Base-by-base conservation (phyloP, 2,113 vertebrate genomes). In the Aphelocoma coerulescens region DNA sequence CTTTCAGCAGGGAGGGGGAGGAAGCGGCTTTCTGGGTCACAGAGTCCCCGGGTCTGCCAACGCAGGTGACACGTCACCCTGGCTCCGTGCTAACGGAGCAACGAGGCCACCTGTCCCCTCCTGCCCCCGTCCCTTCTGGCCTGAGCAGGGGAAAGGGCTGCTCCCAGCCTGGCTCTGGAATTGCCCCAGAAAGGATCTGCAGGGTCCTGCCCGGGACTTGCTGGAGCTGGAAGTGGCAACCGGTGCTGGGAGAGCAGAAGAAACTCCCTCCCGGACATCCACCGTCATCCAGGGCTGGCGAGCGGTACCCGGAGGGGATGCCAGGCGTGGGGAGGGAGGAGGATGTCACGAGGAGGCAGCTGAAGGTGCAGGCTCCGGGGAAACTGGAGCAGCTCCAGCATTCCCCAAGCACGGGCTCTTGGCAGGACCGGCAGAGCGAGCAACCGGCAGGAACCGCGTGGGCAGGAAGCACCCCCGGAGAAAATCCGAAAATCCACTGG, bases 371-470 rank as follows among this genome's bases (percentile, higher is more conserved):
- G 81, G 71, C 62, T 93, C 67, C 0, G 1, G 89, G 81, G 35
- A 52, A 93, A 57, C 81, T 88, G 95, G 96, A 96, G 94, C 92
- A 61, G 75, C 88, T 94, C 94, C 96, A 93, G 90, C 85, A 6
- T 3, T 87, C 35, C 95, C 92, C 57, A 32, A n/a, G 85, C 89
- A 66, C 37, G 10, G 68, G 80, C 59, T 81, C 55, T 71, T 85
- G 92, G 91, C 93, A 91, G 82, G 58, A 65, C 11, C 3, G 0
- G 30, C 69, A 49, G 32, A 76, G 14, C 0, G 4, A 92, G 44
- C 18, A 9, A 52, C 19, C 18, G 1, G 65, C 82, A 80, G 85
- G 48, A 95, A 63, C 66, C 10, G 24, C 6, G n/a, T 76, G 32
- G 74, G 87, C 27, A 22, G 86, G 67, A 8, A 71, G 63, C 55